A percentile compares a stretch with the other conserved stretches of the same genome.
Conservation (phyloP, 2,113 vertebrate genomes). For the Speoplatyrhinus poulsoni region DNA sequence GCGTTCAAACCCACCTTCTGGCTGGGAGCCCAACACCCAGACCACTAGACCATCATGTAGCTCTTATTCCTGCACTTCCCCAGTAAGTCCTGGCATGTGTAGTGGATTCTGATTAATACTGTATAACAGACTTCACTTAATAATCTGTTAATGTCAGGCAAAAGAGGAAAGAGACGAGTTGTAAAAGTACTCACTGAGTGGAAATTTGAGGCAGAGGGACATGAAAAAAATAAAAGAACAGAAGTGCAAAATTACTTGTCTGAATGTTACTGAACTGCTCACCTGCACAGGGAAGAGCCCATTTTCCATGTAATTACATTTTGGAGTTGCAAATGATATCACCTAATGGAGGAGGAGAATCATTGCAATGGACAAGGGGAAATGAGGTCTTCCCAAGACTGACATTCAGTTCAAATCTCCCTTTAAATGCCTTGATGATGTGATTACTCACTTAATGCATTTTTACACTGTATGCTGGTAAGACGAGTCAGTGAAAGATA, state of each 20-base stretch:
- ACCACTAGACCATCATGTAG: no score
- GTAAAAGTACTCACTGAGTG: background rate
- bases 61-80: no score
- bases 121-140: no score
- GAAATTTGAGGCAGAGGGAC: background rate
- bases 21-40: no score
- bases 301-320: conserved; percentile 51
- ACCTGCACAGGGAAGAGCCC: conserved; percentile 13
- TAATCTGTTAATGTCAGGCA: no score
- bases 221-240: background rate
- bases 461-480: conserved; percentile 40
- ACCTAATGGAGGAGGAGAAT: conserved; percentile 47
- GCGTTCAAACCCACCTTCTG: no score
- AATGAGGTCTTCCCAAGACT: conserved; percentile 60
- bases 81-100: no score
- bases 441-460: conserved; percentile 55
- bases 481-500: conserved; percentile 31
- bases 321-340: conserved; percentile 39
- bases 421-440: conserved; percentile 55
- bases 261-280: conserved; percentile 25
- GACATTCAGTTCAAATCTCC: conserved; percentile 57
- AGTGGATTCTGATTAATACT: no score
- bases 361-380: conserved; percentile 45
- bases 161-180: no score
- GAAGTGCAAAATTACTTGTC: conserved; percentile 10